Evolutionary conservation across 92 coral and sea anemone genomes (phyloP).

Genomic region (Plumapathes pennacea): DNA sequence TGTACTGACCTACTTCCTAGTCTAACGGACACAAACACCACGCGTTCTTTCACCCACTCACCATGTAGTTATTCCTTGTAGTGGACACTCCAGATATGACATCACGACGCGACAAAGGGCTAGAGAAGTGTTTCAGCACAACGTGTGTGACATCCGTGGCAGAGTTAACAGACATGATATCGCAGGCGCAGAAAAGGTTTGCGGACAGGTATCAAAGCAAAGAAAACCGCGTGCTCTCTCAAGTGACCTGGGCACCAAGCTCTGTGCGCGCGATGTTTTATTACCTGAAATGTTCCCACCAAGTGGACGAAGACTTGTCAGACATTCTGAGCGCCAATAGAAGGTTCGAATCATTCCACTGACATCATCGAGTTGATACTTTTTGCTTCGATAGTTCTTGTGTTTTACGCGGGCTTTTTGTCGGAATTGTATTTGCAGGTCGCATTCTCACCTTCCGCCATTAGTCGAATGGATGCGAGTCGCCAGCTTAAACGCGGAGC

Average conservation of each 20-base stretch:
- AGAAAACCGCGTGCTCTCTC: constrained; percentile 71
- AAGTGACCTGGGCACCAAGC: constrained; percentile 65
- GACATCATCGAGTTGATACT: not conserved
- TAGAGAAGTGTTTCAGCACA: constrained; percentile 65
- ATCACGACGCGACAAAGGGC: constrained; percentile 23
- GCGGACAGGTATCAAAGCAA: constrained; percentile 62
- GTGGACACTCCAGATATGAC: no score
- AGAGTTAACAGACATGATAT: constrained; percentile 60
- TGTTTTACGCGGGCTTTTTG: not conserved
- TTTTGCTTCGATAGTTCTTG: not conserved
- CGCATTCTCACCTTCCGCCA: constrained; percentile 79
- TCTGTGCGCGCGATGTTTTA: constrained; percentile 57
- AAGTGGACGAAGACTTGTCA: constrained; percentile 56
- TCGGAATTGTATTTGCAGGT: constrained; percentile 23
- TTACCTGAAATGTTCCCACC: constrained; percentile 72
- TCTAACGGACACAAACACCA: no score
- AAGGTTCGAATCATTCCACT: constrained; percentile 35
- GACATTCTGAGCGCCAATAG: constrained; percentile 56
- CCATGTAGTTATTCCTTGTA: no score
- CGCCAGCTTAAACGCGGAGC: constrained; percentile 63
- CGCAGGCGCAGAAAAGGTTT: constrained; percentile 65
- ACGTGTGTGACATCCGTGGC: constrained; percentile 73
- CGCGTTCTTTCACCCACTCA: not conserved
- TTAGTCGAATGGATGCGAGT: constrained; percentile 81
- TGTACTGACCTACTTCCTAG: not conserved